phyloP scores from a whole-genome alignment of 2,888 invertebrate genomes.

The Hirtodrosophila confusa region DNA sequence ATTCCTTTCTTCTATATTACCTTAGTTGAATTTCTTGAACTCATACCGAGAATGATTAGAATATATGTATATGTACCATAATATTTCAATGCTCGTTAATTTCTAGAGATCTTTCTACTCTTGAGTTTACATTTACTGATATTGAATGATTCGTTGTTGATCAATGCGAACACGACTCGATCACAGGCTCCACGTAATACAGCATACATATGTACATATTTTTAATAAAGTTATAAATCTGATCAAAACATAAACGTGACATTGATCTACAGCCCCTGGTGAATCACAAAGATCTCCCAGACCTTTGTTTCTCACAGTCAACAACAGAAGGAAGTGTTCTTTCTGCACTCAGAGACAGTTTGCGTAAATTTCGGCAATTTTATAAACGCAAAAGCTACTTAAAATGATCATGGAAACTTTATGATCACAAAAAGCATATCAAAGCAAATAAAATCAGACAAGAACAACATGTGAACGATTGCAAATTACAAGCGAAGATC shows the following conservation, averaged over 20 bases:
- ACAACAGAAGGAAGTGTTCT: constrained; percentile 45
- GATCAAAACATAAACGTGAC: constrained; percentile 67
- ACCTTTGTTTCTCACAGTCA: constrained; percentile 56
- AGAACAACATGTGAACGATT: constrained; percentile 78
- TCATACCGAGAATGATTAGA: too few species aligned
- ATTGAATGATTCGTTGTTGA: constrained; percentile 11
- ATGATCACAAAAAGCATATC: constrained; percentile 64
- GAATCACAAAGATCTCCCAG: constrained; percentile 36
- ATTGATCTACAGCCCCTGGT: constrained; percentile 66
- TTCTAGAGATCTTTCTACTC: neutral
- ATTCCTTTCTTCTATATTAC: neutral
- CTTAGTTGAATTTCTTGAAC: too few species aligned
- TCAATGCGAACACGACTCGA: constrained; percentile 22
- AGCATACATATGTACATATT: constrained; percentile 30
- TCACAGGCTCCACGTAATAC: constrained; percentile 23
- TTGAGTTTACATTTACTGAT: constrained; percentile 7
- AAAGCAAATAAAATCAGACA: constrained; percentile 74
- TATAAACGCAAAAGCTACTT: constrained; percentile 63
- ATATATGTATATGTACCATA: too few species aligned
- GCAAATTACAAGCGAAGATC: constrained; percentile 72
- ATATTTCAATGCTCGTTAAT: too few species aligned
- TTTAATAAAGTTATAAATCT: constrained; percentile 77
- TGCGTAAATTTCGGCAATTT: constrained; percentile 70
- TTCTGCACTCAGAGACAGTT: constrained; percentile 47
- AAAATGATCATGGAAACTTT: constrained; percentile 58